Percentiles rank a stretch among this genome's conserved stretches.
These are phyloP conservation scores for Trachythela sp. DNA, from an alignment of 64 coral and sea anemone genomes.

Conservation along the genomic window DNA sequence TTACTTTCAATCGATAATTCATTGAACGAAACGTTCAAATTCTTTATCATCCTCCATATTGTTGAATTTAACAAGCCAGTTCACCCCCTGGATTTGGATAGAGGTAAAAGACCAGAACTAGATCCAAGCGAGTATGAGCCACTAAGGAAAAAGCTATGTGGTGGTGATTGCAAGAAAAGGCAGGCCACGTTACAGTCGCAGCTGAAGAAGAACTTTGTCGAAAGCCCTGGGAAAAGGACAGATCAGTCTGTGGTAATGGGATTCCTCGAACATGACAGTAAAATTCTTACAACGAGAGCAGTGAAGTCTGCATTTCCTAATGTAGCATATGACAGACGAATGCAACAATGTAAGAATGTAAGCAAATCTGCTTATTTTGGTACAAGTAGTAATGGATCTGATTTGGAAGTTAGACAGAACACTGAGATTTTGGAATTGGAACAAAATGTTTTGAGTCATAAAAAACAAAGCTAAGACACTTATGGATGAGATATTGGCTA, in stretches of 20 bases:
- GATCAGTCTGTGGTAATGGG: neutral
- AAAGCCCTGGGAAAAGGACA: neutral
- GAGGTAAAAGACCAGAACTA: too few relatives aligned
- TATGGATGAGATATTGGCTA: neutral
- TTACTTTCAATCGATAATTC: too few relatives aligned
- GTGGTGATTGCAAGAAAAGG: neutral
- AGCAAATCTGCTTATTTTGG: neutral
- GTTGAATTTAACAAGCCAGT: too few relatives aligned
- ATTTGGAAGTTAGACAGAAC: neutral
- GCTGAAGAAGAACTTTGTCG: neutral
- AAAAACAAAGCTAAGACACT: neutral
- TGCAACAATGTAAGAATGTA: neutral
- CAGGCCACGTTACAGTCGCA: neutral
- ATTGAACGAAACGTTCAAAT: too few relatives aligned
- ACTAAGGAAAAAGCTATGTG: neutral
- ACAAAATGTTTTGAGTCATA: neutral
- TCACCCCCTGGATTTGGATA: too few relatives aligned
- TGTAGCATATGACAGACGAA: neutral
- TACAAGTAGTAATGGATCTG: neutral
- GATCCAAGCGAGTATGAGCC: neutral
- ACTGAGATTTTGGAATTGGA: neutral
- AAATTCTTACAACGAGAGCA: neutral
- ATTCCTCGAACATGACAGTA: neutral
- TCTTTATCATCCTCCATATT: too few relatives aligned
- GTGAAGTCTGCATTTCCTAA: neutral